A percentile compares a stretch with the other conserved stretches of the same genome.
Evolutionary conservation across 1,140 invertebrate genomes (phyloP).

Genomic region (Panulirus ornatus): DNA sequence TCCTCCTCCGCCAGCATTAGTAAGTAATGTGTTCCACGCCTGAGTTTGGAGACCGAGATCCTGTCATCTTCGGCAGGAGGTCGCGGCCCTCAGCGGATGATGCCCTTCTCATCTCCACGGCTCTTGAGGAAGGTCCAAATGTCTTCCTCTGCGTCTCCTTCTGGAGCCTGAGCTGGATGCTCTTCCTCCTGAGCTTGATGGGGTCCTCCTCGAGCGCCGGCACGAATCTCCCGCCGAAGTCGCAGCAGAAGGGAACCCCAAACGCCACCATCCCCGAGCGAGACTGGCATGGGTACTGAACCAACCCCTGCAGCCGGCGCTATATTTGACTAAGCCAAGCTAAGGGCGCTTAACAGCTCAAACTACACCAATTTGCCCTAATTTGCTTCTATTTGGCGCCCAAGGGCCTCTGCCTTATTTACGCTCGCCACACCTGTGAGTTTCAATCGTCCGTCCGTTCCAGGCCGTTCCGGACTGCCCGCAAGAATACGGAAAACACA

Average conservation of each 20-base stretch:
- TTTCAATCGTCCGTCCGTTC: conserved; percentile 23
- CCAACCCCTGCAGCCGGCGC: conserved; percentile 18
- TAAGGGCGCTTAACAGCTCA: conserved; percentile 53
- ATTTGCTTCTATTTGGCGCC: conserved; percentile 51
- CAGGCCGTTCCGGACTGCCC: not conserved
- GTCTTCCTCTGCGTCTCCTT: too few relatives aligned
- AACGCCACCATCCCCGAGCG: conserved; percentile 17
- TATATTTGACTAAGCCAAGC: conserved; percentile 54
- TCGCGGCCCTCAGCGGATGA: too few relatives aligned
- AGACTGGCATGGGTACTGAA: conserved; percentile 35
- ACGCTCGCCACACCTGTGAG: conserved; percentile 27
- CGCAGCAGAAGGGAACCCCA: conserved; percentile 1
- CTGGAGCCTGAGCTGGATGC: too few relatives aligned
- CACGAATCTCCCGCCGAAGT: too few relatives aligned
- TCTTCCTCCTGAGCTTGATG: too few relatives aligned
- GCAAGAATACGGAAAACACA: conserved; percentile 37
- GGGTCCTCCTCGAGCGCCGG: too few relatives aligned
- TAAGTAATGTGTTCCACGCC: too few relatives aligned
- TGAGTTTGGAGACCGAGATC: too few relatives aligned
- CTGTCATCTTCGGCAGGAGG: too few relatives aligned
- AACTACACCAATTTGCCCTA: conserved; percentile 52
- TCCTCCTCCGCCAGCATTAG: too few relatives aligned
- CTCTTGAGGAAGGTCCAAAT: too few relatives aligned
- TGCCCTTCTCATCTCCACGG: too few relatives aligned
- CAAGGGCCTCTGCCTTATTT: conserved; percentile 25